Percentiles rank a stretch among this genome's conserved stretches.
Evolutionary conservation across 2,113 vertebrate genomes (phyloP).

Genomic region (Desmodus rotundus): DNA sequence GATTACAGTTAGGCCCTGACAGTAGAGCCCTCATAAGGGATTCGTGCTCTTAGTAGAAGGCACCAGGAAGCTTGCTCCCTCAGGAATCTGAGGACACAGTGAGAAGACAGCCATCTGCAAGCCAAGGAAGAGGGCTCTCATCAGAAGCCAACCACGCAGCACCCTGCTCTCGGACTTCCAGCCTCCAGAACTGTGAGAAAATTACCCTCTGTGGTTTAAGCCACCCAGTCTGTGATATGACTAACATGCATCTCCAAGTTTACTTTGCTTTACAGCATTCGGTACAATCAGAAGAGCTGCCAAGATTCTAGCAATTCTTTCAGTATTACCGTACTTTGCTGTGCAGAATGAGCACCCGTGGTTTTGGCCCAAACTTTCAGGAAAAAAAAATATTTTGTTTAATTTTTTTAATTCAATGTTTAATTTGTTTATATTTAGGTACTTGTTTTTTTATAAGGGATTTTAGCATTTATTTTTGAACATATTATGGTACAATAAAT

Average conservation of each 20-base stretch:
- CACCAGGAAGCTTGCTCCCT: not conserved
- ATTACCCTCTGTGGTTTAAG: not conserved
- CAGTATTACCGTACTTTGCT: too few relatives aligned
- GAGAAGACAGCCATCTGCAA: not conserved
- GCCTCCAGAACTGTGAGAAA: not conserved
- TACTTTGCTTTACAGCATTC: conserved; percentile 3
- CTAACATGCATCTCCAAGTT: not conserved
- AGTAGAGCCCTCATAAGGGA: not conserved
- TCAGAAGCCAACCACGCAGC: not conserved
- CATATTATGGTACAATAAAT: too few relatives aligned
- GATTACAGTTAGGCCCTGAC: not conserved
- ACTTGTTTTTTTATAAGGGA: too few relatives aligned
- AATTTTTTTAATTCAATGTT: too few relatives aligned
- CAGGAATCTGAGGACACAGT: not conserved
- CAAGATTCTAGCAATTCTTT: not conserved
- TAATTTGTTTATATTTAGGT: too few relatives aligned
- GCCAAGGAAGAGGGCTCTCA: not conserved
- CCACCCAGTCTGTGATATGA: not conserved
- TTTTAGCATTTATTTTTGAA: too few relatives aligned
- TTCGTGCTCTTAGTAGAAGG: not conserved
- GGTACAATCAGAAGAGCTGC: not conserved
- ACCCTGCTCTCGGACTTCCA: not conserved
- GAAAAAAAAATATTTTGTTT: too few relatives aligned
- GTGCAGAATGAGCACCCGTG: too few relatives aligned
- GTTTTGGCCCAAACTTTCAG: too few relatives aligned